A percentile compares a stretch with the other conserved stretches of the same genome.
Evolutionary conservation across 2,888 invertebrate genomes (phyloP).

Genomic region (Agrilus mali): DNA sequence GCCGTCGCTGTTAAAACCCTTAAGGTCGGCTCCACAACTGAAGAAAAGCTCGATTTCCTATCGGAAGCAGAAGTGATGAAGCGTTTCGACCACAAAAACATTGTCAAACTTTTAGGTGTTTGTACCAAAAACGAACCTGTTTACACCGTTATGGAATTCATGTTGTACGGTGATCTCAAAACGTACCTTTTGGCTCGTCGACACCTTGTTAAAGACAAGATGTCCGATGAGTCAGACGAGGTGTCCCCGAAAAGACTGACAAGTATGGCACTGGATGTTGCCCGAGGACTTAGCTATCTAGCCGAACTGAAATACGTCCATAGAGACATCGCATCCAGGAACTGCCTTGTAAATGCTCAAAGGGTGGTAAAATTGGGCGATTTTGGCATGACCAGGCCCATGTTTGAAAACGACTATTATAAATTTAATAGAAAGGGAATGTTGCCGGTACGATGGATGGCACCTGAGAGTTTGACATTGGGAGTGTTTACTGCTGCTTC

Average conservation of each 20-base stretch:
- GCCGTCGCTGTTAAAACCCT: constrained; percentile 84
- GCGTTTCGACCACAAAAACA: constrained; percentile 79
- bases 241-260: constrained; percentile 70
- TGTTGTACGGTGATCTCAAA: constrained; percentile 86
- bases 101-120: constrained; percentile 73
- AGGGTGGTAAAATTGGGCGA: constrained; percentile 74
- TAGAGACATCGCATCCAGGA: constrained; percentile 69
- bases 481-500: constrained; percentile 78
- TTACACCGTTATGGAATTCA: constrained; percentile 87
- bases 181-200: constrained; percentile 76
- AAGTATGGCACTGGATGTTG: constrained; percentile 77
- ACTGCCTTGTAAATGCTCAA: constrained; percentile 57
- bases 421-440: constrained; percentile 77
- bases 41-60: constrained; percentile 82
- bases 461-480: constrained; percentile 71
- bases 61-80: constrained; percentile 93
- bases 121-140: constrained; percentile 80
- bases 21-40: constrained; percentile 67
- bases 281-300: constrained; percentile 73
- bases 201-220: constrained; percentile 58
- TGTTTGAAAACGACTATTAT: constrained; percentile 82
- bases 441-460: constrained; percentile 89
- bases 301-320: constrained; percentile 79
- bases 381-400: constrained; percentile 85
- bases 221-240: constrained; percentile 57